Percentiles rank a stretch among this genome's conserved stretches.
phyloP scores from a whole-genome alignment of 2,888 invertebrate species.

The Clivina fossor region DNA sequence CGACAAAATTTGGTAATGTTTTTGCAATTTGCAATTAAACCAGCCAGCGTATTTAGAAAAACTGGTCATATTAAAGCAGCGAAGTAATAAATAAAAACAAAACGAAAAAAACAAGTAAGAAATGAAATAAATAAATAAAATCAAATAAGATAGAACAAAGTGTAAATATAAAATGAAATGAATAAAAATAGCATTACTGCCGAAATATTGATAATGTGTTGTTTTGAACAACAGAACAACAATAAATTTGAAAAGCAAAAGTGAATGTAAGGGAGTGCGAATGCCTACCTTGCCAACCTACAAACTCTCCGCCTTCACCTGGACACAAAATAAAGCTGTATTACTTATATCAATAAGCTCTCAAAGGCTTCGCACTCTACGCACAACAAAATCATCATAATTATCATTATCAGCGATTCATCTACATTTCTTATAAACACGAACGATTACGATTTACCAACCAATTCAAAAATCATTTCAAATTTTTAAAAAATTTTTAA shows the following conservation, averaged over 20 bases:
- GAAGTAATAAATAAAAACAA: constrained; percentile 17
- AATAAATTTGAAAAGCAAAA: constrained; percentile 23
- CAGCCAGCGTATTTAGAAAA: neutral
- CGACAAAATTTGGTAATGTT: neutral
- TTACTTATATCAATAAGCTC: constrained; percentile 24
- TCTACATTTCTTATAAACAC: no score
- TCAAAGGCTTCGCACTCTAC: constrained; percentile 33
- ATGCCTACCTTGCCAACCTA: constrained; percentile 76
- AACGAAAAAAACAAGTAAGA: constrained; percentile 27
- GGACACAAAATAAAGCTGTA: constrained; percentile 57
- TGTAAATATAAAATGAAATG: constrained; percentile 28
- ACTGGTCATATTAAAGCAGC: constrained; percentile 17
- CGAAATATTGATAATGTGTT: constrained; percentile 22
- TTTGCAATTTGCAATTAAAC: neutral
- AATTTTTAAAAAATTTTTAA: no score
- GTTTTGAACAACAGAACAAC: constrained; percentile 10
- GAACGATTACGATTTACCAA: no score
- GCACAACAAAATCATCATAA: constrained; percentile 23
- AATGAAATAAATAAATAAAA: constrained; percentile 7
- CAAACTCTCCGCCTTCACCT: constrained; percentile 78
- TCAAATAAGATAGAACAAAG: constrained; percentile 24
- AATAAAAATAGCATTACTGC: neutral
- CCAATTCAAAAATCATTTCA: no score
- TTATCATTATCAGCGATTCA: no score
- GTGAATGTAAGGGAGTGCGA: constrained; percentile 52